These are phyloP conservation scores for Eremophila alpestris DNA, from an alignment of 2,797 vertebrate genomes.

Conservation along the genomic window DNA sequence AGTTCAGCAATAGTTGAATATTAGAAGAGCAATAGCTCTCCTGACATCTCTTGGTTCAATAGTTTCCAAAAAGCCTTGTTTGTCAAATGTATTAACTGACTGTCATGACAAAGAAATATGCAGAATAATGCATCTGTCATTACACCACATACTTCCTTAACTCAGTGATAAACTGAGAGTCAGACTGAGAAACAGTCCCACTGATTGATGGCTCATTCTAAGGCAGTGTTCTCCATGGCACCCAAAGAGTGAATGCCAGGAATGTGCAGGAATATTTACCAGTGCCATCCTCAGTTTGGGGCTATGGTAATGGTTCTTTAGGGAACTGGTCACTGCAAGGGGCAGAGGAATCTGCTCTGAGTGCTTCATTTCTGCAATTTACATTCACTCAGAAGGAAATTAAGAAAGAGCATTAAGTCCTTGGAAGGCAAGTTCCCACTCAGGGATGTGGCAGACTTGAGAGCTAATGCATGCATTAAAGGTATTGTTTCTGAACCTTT, in stretches of 20 bases:
- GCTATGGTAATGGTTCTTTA: neutral
- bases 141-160: neutral
- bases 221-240: neutral
- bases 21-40: neutral
- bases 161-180: slow-evolving; percentile 1
- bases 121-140: neutral
- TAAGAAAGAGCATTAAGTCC: neutral
- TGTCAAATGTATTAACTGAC: neutral
- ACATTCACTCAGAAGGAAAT: neutral
- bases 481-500: slow-evolving; percentile 8
- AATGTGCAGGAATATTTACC: slow-evolving; percentile 3
- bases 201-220: slow-evolving; percentile 52
- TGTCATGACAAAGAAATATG: neutral
- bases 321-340: neutral
- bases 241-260: slow-evolving; percentile 1
- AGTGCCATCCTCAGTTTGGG: neutral
- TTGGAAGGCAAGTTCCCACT: neutral
- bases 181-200: neutral
- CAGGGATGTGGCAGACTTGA: neutral
- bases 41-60: neutral
- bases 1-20: neutral
- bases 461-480: neutral
- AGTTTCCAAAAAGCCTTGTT: neutral
- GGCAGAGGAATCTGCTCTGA: neutral
- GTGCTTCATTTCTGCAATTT: neutral